Evolutionary conservation across 2,888 invertebrate genomes (phyloP).

Genomic region (Mycalesis mineus): DNA sequence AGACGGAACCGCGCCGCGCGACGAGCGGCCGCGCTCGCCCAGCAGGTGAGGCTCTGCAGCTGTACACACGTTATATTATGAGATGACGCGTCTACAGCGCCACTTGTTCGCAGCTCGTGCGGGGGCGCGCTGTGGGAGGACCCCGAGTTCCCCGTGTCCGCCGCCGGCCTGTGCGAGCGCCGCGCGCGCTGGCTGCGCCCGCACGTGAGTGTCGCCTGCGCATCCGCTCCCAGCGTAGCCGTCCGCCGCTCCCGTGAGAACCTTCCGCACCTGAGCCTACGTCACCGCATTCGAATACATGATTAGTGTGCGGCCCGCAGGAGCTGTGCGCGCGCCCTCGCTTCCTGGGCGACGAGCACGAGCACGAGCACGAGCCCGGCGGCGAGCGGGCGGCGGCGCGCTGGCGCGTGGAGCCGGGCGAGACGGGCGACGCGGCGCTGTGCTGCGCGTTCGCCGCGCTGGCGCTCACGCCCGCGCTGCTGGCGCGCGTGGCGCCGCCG

Average conservation of each 20-base stretch:
- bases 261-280: no score
- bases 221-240: neutral
- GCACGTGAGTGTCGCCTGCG: constrained; percentile 71
- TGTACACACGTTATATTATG: no score
- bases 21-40: neutral
- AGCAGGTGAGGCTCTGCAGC: neutral
- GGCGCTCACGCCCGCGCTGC: constrained; percentile 81
- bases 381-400: constrained; percentile 26
- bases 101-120: constrained; percentile 29
- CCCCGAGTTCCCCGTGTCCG: constrained; percentile 77
- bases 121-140: constrained; percentile 79
- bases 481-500: constrained; percentile 82
- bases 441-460: constrained; percentile 82
- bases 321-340: constrained; percentile 82
- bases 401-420: constrained; percentile 33
- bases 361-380: constrained; percentile 16
- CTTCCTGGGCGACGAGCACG: constrained; percentile 56
- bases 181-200: constrained; percentile 83
- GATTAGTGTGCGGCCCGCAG: no score
- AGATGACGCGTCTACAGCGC: no score
- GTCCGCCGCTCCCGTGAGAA: no score
- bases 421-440: constrained; percentile 55
- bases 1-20: neutral
- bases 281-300: no score
- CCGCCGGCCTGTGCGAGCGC: constrained; percentile 75